Conservation (phyloP, 2,888 invertebrate genomes). For the Sycophila texana region DNA sequence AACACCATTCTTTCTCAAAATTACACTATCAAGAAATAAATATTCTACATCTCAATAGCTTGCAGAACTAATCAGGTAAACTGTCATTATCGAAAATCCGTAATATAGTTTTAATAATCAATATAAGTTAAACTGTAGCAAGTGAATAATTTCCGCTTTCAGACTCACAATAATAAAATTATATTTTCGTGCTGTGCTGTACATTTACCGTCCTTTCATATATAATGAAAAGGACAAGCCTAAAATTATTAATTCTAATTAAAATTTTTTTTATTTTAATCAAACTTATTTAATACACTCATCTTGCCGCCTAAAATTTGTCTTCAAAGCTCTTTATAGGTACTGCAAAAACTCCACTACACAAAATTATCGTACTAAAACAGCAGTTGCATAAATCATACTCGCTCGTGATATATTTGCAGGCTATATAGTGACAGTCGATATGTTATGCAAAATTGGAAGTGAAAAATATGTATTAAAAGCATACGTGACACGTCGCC, state of each 20-base stretch:
- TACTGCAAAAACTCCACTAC: not conserved
- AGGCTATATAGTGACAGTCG: constrained; percentile 4
- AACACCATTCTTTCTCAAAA: too few species aligned
- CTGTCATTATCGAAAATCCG: not conserved
- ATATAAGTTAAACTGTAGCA: not conserved
- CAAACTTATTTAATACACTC: too few species aligned
- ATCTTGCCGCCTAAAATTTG: too few species aligned
- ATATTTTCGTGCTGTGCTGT: too few species aligned
- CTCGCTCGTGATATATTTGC: constrained; percentile 22
- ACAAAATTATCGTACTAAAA: not conserved
- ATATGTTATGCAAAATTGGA: constrained; percentile 35
- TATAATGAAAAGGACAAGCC: too few species aligned
- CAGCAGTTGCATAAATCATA: not conserved
- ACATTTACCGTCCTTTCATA: too few species aligned
- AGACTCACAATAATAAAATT: too few species aligned
- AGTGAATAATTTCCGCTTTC: not conserved
- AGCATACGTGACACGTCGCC: constrained; percentile 49
- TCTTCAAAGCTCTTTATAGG: not conserved
- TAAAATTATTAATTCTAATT: too few species aligned
- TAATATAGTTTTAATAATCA: not conserved
- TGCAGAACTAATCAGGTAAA: too few species aligned
- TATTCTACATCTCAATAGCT: too few species aligned
- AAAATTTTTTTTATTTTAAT: too few species aligned
- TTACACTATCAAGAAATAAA: too few species aligned
- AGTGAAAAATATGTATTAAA: constrained; percentile 54